Evolutionary conservation across 2,888 invertebrate genomes (phyloP), one percentile per base, ranked within the genome.

Genomic region (Leucoma salicis): DNA sequence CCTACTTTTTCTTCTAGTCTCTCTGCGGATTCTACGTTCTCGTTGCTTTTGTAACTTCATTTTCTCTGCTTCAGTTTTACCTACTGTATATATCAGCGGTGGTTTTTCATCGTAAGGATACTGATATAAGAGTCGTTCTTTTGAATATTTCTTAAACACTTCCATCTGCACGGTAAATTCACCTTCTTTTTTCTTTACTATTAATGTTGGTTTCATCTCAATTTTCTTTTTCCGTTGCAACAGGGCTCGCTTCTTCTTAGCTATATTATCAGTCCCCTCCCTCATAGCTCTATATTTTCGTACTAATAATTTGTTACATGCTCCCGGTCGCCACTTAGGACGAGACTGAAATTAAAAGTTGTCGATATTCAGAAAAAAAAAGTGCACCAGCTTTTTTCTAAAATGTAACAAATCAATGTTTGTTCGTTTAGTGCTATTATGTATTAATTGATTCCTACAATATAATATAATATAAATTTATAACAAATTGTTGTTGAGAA

Each of bases 151-250:
- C 46, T 86, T 88, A 40, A 89, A 82, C 0, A 87, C 84, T 66
- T 89, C 88, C 85, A 90, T 84, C 46, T 82, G 78, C 3, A 90
- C 87, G 2, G 78, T 80, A 41, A 74, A 87, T 53, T 89, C 85
- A 16, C 90, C 89, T 8, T 82, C 78, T 39, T 57, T 57, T 58
- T 90, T 89, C 34, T 70, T 77, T 0, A 89, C 74, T 4, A 82
- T 50, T 15, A 90, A 47, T 1, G 83, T 80, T 5, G 88, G 87
- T 61, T 83, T 86, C 65, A 74, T 66, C 57, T 86, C 89, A 12
- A 76, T 63, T 64, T 88, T 88, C 57, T 86, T 89, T 48, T 82
- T 86, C 13, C 74, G 73, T 41, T 81, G 73, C 73, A 82, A 44
- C 70, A 82, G 45, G 0, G 82, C 86, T 27, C 83, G 69, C 57